Percentiles rank a stretch among this genome's conserved stretches.
Evolutionary conservation across 2,888 invertebrate genomes (phyloP).

Genomic region (Furcula furcula): DNA sequence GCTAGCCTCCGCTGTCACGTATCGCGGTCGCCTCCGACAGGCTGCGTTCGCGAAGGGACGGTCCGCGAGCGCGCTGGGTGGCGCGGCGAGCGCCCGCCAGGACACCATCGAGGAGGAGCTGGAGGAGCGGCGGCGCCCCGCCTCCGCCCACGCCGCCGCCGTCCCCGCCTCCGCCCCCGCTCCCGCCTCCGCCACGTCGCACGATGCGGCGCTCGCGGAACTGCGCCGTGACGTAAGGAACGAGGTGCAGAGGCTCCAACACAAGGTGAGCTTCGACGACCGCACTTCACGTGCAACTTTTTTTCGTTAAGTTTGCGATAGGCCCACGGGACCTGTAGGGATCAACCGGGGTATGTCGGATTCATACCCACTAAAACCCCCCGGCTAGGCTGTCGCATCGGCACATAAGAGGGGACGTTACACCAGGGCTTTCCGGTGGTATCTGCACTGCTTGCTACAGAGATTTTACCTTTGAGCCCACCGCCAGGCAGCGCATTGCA

Average conservation of each 20-base stretch:
- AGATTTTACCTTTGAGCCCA: too few species aligned
- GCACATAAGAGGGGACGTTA: too few species aligned
- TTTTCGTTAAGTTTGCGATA: too few species aligned
- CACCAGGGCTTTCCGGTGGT: too few species aligned
- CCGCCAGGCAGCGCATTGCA: too few species aligned
- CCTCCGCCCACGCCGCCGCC: constrained; percentile 38
- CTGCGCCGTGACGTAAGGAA: constrained; percentile 63
- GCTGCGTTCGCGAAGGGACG: constrained; percentile 59
- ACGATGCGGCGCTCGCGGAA: constrained; percentile 81
- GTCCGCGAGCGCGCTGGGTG: constrained; percentile 66
- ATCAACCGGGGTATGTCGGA: too few species aligned
- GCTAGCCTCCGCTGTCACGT: too few species aligned
- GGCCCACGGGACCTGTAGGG: too few species aligned
- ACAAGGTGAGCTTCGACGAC: constrained; percentile 45
- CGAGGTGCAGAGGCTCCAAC: constrained; percentile 70
- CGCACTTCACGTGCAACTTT: too few species aligned
- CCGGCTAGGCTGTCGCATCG: too few species aligned
- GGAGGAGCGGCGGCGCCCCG: constrained; percentile 67
- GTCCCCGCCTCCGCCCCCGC: constrained; percentile 40
- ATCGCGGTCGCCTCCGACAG: constrained; percentile 36
- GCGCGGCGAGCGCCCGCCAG: constrained; percentile 79
- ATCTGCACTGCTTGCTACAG: too few species aligned
- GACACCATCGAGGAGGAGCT: constrained; percentile 90
- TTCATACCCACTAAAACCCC: too few species aligned
- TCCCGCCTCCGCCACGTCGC: constrained; percentile 50